phyloP scores from a whole-genome alignment of 1,140 invertebrate species.

The Trichogramma pretiosum region DNA sequence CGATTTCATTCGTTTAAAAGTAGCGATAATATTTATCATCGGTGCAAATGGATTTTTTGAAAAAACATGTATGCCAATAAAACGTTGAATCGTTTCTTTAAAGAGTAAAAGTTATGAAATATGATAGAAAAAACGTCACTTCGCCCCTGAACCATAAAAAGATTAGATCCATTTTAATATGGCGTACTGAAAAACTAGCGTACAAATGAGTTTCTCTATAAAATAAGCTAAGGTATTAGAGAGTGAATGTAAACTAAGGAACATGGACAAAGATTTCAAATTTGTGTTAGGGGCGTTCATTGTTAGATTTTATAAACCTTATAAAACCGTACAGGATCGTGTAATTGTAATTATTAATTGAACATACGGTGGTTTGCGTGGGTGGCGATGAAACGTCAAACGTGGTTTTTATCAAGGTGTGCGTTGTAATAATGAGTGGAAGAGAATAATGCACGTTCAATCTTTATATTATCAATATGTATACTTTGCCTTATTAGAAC shows the following conservation, averaged over 20 bases:
- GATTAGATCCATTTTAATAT: no score
- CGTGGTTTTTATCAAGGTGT: no score
- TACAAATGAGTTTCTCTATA: slow-evolving; percentile 7
- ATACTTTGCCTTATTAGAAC: slow-evolving; percentile 37
- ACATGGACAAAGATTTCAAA: slow-evolving; percentile 18
- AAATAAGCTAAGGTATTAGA: slow-evolving; percentile 2
- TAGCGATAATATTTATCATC: no score
- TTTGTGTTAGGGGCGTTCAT: slow-evolving; percentile 24
- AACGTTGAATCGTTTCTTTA: no score
- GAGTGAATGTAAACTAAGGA: slow-evolving; percentile 3
- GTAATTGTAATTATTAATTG: slow-evolving; percentile 17
- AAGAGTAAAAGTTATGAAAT: no score
- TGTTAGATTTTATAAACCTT: slow-evolving; percentile 31
- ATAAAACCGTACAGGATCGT: slow-evolving; percentile 26
- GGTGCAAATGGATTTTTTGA: no score
- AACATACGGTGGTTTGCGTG: no score
- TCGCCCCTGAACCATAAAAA: no score
- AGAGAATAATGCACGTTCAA: slow-evolving; percentile 21
- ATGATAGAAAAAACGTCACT: no score
- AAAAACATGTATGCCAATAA: not conserved
- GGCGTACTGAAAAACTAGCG: no score
- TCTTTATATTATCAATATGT: slow-evolving; percentile 24
- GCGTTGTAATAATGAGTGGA: slow-evolving; percentile 18
- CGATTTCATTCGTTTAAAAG: no score
- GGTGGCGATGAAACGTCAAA: no score